A percentile compares a stretch with the other conserved stretches of the same genome.
phyloP scores from a whole-genome alignment of 2,888 invertebrate species.

The Noctua fimbriata region DNA sequence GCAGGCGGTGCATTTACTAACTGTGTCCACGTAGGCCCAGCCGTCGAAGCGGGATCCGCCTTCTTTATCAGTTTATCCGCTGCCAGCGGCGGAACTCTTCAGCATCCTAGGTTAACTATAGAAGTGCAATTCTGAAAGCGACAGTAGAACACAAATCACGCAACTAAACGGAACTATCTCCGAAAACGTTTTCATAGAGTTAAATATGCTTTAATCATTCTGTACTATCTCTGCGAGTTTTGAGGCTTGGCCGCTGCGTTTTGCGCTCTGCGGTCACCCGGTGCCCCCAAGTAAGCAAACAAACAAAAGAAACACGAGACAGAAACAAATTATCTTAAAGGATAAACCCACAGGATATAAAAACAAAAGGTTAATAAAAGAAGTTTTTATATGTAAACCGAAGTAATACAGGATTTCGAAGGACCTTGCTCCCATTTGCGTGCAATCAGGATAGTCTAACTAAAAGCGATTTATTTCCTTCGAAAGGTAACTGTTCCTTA shows the following conservation, averaged over 20 bases:
- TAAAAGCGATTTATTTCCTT: constrained; percentile 46
- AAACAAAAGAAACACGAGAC: constrained; percentile 1
- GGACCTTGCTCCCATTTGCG: constrained; percentile 23
- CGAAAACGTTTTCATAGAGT: too few species aligned
- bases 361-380: constrained; percentile 19
- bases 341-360: constrained; percentile 15
- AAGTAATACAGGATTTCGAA: constrained; percentile 38
- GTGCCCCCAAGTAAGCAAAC: neutral
- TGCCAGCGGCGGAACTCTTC: too few species aligned
- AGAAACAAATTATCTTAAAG: constrained; percentile 13
- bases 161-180: too few species aligned
- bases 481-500: constrained; percentile 29
- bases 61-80: too few species aligned
- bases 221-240: neutral
- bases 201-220: too few species aligned
- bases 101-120: too few species aligned
- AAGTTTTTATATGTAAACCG: constrained; percentile 2
- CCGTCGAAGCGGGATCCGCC: too few species aligned
- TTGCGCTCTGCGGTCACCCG: neutral
- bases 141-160: too few species aligned
- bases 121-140: too few species aligned
- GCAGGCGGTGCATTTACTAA: too few species aligned
- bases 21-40: too few species aligned
- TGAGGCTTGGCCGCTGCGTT: too few species aligned
- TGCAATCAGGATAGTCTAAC: constrained; percentile 38